Evolutionary conservation across 1,140 invertebrate species (phyloP).

Genomic region (Philaenus spumarius): DNA sequence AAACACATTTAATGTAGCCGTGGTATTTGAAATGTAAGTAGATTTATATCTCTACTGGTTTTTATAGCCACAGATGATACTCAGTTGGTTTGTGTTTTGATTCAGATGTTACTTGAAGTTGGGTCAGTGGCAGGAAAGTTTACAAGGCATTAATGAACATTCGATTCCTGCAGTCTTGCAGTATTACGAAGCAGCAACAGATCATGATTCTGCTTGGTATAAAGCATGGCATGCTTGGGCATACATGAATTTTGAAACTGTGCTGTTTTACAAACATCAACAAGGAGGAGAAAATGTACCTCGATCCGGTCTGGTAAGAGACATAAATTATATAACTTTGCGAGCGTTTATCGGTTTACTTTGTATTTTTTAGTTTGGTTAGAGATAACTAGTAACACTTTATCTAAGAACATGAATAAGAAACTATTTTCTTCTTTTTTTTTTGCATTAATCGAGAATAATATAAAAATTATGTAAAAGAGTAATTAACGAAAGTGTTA

Average conservation of each 20-base stretch:
- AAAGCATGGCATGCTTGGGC: constrained; percentile 99
- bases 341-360: no score
- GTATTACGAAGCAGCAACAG: constrained; percentile 81
- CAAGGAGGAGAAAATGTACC: constrained; percentile 34
- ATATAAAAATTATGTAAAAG: neutral
- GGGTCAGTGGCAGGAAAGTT: constrained; percentile 81
- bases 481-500: no score
- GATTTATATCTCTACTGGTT: no score
- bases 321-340: neutral
- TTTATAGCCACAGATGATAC: no score
- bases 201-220: constrained; percentile 82
- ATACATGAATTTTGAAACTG: constrained; percentile 96
- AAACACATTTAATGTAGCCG: no score
- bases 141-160: constrained; percentile 69
- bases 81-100: no score
- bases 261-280: constrained; percentile 78
- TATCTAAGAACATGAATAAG: no score
- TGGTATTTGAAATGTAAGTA: no score
- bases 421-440: no score
- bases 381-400: no score
- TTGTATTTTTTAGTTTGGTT: no score
- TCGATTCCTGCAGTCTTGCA: constrained; percentile 78
- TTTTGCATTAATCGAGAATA: neutral
- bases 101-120: constrained; percentile 78
- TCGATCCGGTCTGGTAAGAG: neutral